Evolutionary conservation across 2,113 vertebrate genomes (phyloP).

Genomic region (Climacteris rufus): DNA sequence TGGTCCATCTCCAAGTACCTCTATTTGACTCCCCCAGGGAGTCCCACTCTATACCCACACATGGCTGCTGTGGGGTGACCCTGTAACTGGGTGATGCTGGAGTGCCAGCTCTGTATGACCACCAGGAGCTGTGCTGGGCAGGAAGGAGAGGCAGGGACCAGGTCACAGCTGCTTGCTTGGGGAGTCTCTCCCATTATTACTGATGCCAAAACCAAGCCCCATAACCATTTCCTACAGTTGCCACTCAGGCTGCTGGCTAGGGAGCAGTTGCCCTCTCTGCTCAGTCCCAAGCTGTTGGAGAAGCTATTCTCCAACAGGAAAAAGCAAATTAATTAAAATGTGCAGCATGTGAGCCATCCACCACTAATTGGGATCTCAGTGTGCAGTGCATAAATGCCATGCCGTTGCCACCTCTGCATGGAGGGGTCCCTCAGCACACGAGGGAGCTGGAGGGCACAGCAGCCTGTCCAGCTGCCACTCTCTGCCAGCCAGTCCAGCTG

Average conservation of each 20-base stretch:
- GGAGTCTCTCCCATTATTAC: accelerated
- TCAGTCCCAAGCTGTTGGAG: constrained; percentile 4
- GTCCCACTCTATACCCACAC: accelerated
- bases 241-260: background rate
- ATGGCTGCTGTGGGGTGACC: background rate
- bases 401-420: background rate
- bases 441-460: background rate
- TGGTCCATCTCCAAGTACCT: background rate
- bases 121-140: background rate
- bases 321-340: constrained; percentile 38
- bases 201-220: background rate
- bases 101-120: accelerated
- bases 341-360: constrained; percentile 2
- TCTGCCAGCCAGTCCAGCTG: background rate
- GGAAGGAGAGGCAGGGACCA: background rate
- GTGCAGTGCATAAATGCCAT: background rate
- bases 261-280: background rate
- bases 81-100: background rate
- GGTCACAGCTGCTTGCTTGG: accelerated
- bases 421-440: background rate
- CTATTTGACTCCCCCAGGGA: accelerated
- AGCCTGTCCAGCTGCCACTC: background rate
- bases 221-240: background rate
- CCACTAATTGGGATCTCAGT: constrained; percentile 31
- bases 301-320: constrained; percentile 15